Evolutionary conservation across 2,113 vertebrate genomes (phyloP).

Genomic region (Archilochus colubris): DNA sequence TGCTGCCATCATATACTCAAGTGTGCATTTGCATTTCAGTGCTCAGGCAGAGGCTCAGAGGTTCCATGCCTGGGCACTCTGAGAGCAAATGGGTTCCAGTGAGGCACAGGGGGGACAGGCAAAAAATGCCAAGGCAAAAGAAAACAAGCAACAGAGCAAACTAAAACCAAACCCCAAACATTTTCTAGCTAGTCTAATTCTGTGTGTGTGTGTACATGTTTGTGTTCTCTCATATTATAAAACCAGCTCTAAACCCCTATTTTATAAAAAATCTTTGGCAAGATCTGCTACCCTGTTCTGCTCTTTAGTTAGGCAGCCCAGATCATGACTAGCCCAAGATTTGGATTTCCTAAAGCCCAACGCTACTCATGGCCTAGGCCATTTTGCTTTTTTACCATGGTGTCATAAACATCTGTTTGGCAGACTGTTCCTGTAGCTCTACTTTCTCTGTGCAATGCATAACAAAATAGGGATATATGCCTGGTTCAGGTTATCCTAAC

Average conservation of each 20-base stretch:
- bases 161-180: not conserved
- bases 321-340: not conserved
- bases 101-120: not conserved
- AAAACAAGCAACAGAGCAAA: not conserved
- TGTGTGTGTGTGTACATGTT: not conserved
- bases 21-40: not conserved
- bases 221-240: not conserved
- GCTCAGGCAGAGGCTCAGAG: not conserved
- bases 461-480: not conserved
- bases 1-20: not conserved
- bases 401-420: not conserved
- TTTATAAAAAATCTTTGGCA: not conserved
- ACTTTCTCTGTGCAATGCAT: not conserved
- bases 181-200: not conserved
- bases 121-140: not conserved
- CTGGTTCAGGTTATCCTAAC: fast-evolving
- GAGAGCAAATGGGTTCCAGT: not conserved
- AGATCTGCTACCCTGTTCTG: not conserved
- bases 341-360: not conserved
- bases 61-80: not conserved
- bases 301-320: not conserved
- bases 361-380: fast-evolving
- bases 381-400: not conserved
- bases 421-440: not conserved
- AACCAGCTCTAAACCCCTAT: not conserved